Conservation (phyloP, 2,888 invertebrate species). For the Diaphora mendica region DNA sequence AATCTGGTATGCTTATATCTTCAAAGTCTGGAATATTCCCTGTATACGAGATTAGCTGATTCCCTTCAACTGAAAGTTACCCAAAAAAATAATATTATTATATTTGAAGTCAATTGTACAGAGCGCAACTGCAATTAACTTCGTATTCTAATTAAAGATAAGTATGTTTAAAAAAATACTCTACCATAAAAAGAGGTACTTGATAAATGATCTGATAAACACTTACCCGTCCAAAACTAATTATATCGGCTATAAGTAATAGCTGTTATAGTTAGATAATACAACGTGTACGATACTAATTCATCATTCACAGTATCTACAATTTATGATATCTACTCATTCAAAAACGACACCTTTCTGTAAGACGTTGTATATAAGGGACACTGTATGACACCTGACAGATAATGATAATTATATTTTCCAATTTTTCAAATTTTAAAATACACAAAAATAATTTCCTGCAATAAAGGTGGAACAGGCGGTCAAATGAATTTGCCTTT, state of each 20-base stretch:
- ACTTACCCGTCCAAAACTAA: not conserved
- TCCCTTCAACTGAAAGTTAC: constrained; percentile 83
- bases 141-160: constrained; percentile 24
- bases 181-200: constrained; percentile 8
- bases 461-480: not conserved
- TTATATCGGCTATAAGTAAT: not conserved
- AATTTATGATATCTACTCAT: not conserved
- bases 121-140: constrained; percentile 41
- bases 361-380: not conserved
- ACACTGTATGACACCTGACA: not conserved
- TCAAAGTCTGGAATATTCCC: constrained; percentile 85
- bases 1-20: constrained; percentile 78
- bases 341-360: not conserved
- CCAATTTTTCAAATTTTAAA: not conserved
- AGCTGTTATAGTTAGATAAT: constrained; percentile 15
- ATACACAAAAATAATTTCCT: not conserved
- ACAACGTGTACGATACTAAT: not conserved
- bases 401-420: not conserved
- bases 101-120: constrained; percentile 31
- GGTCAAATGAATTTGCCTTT: not conserved
- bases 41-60: constrained; percentile 86
- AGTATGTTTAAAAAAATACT: constrained; percentile 16
- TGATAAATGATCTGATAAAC: constrained; percentile 1
- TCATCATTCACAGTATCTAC: not conserved
- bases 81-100: constrained; percentile 60